These are phyloP conservation scores for Lacerta bilineata DNA, from an alignment of 2,797 vertebrate species.

Conservation along the genomic window DNA sequence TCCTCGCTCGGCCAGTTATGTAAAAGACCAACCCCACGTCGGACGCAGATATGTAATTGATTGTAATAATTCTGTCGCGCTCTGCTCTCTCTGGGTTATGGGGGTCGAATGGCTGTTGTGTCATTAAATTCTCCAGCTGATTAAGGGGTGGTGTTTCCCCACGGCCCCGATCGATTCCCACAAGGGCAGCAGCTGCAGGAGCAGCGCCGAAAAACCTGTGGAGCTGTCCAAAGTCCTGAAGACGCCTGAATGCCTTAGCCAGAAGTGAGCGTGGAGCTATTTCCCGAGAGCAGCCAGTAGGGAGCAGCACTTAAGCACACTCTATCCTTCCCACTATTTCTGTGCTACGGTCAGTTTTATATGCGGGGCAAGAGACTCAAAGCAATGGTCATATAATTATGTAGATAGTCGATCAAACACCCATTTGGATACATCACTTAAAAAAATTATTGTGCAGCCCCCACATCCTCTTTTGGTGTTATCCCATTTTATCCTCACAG, in stretches of 20 bases:
- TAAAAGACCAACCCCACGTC: background rate
- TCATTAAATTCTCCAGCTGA: conserved; percentile 34
- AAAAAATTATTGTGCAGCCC: too few relatives aligned
- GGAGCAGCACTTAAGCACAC: background rate
- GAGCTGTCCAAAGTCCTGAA: conserved; percentile 84
- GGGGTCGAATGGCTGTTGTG: conserved; percentile 1
- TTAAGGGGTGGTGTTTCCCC: background rate
- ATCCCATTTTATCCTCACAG: too few relatives aligned
- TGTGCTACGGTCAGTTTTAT: background rate
- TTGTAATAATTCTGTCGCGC: conserved; percentile 51
- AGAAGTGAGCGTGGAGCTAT: rapidly evolving
- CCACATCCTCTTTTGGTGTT: too few relatives aligned
- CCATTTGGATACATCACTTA: too few relatives aligned
- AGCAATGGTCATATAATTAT: background rate
- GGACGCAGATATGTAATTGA: conserved; percentile 46
- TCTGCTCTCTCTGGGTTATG: conserved; percentile 40
- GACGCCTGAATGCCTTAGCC: too few relatives aligned
- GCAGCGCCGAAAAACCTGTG: background rate
- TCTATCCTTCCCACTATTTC: background rate
- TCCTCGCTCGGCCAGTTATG: background rate
- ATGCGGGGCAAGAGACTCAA: background rate
- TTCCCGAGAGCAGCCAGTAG: background rate
- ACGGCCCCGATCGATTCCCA: background rate
- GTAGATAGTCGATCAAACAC: too few relatives aligned
- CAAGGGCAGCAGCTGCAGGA: background rate